Percentiles rank a stretch among this genome's conserved stretches.
Evolutionary conservation across 2,113 vertebrate genomes (phyloP).

Genomic region (Entomyzon cyanotis): DNA sequence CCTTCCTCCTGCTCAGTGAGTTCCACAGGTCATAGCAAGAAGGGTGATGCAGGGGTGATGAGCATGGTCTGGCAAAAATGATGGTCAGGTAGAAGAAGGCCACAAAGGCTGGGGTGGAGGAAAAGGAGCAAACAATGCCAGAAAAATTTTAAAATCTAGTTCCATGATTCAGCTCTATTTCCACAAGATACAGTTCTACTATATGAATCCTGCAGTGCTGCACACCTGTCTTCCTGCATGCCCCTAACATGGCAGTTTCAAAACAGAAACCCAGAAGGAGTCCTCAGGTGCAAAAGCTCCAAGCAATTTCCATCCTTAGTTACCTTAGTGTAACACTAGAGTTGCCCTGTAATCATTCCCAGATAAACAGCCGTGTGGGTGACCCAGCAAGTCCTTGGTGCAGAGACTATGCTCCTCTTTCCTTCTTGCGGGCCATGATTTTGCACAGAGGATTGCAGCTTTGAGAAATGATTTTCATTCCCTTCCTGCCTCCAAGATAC

Average conservation of each 20-base stretch:
- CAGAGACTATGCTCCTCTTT: fast-evolving
- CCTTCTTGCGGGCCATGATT: background rate
- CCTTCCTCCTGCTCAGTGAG: background rate
- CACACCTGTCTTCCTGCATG: background rate
- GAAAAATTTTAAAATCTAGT: background rate
- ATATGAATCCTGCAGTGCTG: background rate
- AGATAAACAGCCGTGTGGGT: background rate
- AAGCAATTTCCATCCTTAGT: background rate
- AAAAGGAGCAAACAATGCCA: background rate
- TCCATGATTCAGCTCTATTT: no score
- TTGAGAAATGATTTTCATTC: background rate
- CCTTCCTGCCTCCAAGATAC: background rate
- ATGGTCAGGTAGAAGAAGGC: background rate
- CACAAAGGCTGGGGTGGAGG: background rate
- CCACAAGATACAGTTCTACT: no score
- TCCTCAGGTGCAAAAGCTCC: background rate
- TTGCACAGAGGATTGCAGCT: background rate
- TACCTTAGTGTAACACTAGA: background rate
- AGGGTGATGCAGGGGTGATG: background rate
- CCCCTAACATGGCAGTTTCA: background rate
- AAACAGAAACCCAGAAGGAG: background rate
- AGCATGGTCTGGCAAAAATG: background rate
- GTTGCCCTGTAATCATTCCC: background rate
- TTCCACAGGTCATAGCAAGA: background rate
- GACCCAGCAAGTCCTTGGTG: fast-evolving